Base-by-base conservation (phyloP, 1,140 invertebrate genomes). In the Hypsibius dujardini region DNA sequence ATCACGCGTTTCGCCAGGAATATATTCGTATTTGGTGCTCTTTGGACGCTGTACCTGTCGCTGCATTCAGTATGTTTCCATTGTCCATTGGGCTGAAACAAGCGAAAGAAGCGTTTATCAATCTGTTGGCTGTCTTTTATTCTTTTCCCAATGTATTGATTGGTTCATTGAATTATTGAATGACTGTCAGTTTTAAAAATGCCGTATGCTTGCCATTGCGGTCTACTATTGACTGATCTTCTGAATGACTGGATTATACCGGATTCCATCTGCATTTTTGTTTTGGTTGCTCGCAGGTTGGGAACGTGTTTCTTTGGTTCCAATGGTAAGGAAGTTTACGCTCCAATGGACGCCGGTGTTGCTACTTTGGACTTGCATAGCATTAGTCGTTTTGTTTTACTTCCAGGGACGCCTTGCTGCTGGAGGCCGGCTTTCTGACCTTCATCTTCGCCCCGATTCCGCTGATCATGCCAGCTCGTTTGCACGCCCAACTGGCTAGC, bases 391-490 rank as follows among this genome's bases (percentile, higher is more conserved):
- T 28, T 28, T 28, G 28, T 28, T 28, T 28, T 28, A 28, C 76
- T 79, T 79, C 46, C 71, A 87, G 88, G 87, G 89, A 91, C 79
- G 83, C 84, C 69, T 80, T 92, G 42, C 78, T 91, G 12, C 77
- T 90, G 40, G 89, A 92, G 81, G 81, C 84, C 69, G 89, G 89
- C 45, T 86, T 89, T 76, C 77, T 90, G n/a, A 84, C 85, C 28
- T 83, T 88, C 50, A 75, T 90, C 1, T 79, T 88, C 45, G 87
- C 89, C 47, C 88, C 88, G 1, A 78, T 86, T 67, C 76, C n/a
- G 46, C 71, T 3, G 73, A 75, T 69, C 76, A 79, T 59, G 62
- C 62, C 77, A 76, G 1, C 77, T 78, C 72, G 79, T 78, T 15
- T 67, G 12, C 62, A 67, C 71, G 72, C 71, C 7, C 76, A 67